Evolutionary conservation across 1,140 invertebrate genomes (phyloP).

Genomic region (Acromyrmex echinatior): DNA sequence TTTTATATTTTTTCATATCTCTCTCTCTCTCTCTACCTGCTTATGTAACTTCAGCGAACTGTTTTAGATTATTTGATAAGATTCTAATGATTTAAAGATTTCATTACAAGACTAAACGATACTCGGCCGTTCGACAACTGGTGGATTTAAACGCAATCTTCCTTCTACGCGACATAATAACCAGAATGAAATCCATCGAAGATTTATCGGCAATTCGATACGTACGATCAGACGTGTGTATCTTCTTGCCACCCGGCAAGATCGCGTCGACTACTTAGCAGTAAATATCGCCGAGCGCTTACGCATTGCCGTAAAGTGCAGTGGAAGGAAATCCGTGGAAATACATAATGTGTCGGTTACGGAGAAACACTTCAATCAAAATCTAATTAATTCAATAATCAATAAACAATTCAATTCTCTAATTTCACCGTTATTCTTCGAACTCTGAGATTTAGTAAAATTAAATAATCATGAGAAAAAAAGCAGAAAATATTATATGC

Average conservation of each 20-base stretch:
- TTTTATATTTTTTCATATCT: too few relatives aligned
- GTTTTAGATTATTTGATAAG: constrained; percentile 48
- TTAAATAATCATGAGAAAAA: not conserved
- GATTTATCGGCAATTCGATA: constrained; percentile 47
- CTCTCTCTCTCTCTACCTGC: not conserved
- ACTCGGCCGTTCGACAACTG: not conserved
- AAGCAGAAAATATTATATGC: not conserved
- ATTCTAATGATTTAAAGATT: constrained; percentile 48
- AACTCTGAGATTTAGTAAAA: not conserved
- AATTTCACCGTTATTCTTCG: not conserved
- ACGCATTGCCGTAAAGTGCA: constrained; percentile 35
- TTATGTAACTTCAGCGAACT: not conserved
- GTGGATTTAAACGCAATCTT: constrained; percentile 1
- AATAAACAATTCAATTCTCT: not conserved
- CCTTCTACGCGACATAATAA: constrained; percentile 28
- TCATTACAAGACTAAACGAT: not conserved
- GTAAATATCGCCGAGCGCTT: constrained; percentile 36
- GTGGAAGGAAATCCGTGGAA: not conserved
- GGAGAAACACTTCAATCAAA: constrained; percentile 21
- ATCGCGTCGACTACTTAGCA: constrained; percentile 56
- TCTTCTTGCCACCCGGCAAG: constrained; percentile 47
- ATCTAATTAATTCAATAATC: not conserved
- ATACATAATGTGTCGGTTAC: not conserved
- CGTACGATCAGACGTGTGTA: constrained; percentile 15
- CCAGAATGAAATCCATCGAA: constrained; percentile 29